Base-by-base conservation (phyloP, 2,797 vertebrate genomes). In the Antennarius maculatus region DNA sequence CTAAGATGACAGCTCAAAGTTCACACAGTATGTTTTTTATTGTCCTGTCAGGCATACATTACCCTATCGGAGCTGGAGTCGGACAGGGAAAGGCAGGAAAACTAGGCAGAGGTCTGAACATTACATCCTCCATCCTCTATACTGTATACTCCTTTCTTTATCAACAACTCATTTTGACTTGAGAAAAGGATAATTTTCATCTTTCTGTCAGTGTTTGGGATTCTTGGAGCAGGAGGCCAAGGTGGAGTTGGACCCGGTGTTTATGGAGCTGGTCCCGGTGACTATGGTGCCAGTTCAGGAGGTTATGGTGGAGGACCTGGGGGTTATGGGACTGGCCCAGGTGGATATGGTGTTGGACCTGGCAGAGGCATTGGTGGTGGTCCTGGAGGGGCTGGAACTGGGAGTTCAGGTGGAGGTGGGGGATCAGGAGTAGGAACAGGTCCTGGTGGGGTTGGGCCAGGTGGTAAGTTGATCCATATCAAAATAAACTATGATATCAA, bases 31-130 rank as follows among this genome's bases (percentile, higher is more conserved):
- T 34, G 5, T 6, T 48, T 51, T 0, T 46, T 2, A 48, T 18
- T 51, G 61, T 46, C 57, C 43, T 57, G 8, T 47, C 63, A 94
- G 93, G 92, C 41, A 4, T 87, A 55, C 87, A 87, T 51, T 93
- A 88, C 64, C 87, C 92, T 0, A 89, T 62, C 75, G 90, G 92
- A 69, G 86, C 91, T 60, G 89, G 90, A 83, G 77, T 86, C n/a
- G 80, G 86, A 79, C 83, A 81, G 39, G 90, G 86, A 61, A 39
- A 39, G 37, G 27, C 64, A 29, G 84, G 65, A 56, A 93, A 94
- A 86, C 68, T 73, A 67, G 85, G 89, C 48, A 94, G 92, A 92
- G 87, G 92, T 93, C 78, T 6, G 5, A 9, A 41, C 16, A 57
- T 34, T 5, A 34, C 31, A 66, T 47, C 16, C 31, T 1, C 31